Conservation (phyloP, 2,797 vertebrate species). For the Pantherophis alleghaniensis region DNA sequence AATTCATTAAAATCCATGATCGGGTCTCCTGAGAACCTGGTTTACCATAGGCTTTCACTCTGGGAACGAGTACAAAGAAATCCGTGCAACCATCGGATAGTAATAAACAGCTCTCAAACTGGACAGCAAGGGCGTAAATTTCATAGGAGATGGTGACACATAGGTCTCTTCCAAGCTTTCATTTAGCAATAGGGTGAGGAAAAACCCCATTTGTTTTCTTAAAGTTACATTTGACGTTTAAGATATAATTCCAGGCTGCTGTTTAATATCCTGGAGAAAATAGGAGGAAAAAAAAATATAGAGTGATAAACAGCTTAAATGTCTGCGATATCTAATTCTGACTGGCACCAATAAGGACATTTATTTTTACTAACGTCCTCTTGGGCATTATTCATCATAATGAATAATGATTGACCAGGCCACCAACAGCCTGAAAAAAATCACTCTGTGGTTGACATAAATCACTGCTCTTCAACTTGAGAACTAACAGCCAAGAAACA, state of each 20-base stretch:
- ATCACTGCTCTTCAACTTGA: conserved; percentile 53
- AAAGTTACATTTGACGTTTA: conserved; percentile 20
- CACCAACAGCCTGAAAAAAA: conserved; percentile 59
- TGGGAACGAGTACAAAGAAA: background rate
- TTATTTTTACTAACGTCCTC: conserved; percentile 21
- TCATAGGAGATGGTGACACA: background rate
- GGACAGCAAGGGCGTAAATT: background rate
- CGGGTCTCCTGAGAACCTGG: background rate
- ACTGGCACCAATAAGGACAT: background rate
- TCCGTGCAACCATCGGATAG: background rate
- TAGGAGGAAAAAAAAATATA: background rate
- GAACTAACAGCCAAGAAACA: conserved; percentile 53
- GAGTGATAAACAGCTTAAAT: background rate
- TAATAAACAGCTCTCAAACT: rapidly evolving
- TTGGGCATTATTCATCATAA: conserved; percentile 40
- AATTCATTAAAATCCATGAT: background rate
- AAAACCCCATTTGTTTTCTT: background rate
- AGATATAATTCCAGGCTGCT: background rate
- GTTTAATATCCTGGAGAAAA: conserved; percentile 13
- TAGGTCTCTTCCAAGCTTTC: background rate
- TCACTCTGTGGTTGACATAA: conserved; percentile 67
- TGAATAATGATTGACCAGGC: conserved; percentile 39
- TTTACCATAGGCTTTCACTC: background rate
- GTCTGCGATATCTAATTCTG: background rate
- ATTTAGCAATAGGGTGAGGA: background rate